Evolutionary conservation across 2,888 invertebrate species (phyloP).

Genomic region (Pristionchus arcanus): DNA sequence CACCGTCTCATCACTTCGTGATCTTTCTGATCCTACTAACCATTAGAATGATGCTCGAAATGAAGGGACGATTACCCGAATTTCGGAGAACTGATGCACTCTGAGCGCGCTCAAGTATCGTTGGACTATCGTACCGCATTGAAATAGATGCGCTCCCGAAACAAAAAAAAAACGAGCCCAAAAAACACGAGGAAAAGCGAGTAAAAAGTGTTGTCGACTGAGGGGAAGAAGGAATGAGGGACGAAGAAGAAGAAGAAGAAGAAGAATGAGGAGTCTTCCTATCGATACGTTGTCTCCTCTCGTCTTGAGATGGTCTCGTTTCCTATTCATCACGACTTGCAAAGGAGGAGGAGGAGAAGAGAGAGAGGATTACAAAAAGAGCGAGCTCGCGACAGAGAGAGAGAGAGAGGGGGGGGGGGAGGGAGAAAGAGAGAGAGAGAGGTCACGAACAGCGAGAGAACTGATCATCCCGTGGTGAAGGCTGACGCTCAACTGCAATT

Average conservation of each 20-base stretch:
- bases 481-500: background rate
- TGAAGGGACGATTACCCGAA: no score
- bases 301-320: slow-evolving; percentile 19
- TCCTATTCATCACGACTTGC: slow-evolving; percentile 46
- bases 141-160: background rate
- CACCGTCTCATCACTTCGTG: background rate
- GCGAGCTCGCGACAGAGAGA: background rate
- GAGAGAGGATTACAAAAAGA: background rate
- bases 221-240: background rate
- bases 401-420: background rate
- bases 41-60: no score
- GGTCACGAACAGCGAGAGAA: slow-evolving; percentile 10
- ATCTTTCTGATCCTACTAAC: no score
- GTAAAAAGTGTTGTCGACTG: background rate
- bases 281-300: slow-evolving; percentile 28
- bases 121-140: no score
- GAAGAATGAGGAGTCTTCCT: slow-evolving; percentile 10
- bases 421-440: background rate
- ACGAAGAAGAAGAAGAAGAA: background rate
- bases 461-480: background rate
- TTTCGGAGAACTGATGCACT: no score
- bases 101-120: no score
- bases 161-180: background rate
- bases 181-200: background rate
- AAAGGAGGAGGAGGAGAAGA: slow-evolving; percentile 17